Evolutionary conservation across 2,888 invertebrate species (phyloP).

Genomic region (Parnassius apollo): DNA sequence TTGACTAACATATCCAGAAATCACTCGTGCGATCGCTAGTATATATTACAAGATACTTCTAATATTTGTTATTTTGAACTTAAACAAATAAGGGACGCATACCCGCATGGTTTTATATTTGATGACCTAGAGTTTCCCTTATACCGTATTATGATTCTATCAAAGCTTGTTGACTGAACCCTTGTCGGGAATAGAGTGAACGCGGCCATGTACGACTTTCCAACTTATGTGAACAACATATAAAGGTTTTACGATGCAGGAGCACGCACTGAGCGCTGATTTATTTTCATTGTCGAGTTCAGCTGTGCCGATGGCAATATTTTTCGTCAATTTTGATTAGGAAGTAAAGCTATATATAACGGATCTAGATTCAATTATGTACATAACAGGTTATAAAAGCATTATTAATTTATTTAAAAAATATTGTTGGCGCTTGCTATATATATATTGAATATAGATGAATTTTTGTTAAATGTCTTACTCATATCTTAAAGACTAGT

Average conservation of each 20-base stretch:
- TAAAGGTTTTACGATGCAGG: constrained; percentile 58
- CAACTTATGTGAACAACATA: constrained; percentile 43
- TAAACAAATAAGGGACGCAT: constrained; percentile 57
- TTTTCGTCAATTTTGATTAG: constrained; percentile 47
- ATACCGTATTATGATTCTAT: constrained; percentile 55
- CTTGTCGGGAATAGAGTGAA: constrained; percentile 47
- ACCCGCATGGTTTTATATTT: constrained; percentile 61
- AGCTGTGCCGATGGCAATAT: constrained; percentile 46
- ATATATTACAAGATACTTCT: too few species aligned
- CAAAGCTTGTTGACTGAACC: constrained; percentile 67
- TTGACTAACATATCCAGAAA: too few species aligned
- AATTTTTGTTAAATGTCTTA: too few species aligned
- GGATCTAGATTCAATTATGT: too few species aligned
- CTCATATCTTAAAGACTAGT: background rate
- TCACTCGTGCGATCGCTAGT: too few species aligned
- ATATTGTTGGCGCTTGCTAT: too few species aligned
- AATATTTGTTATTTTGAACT: constrained; percentile 38
- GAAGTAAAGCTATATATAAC: constrained; percentile 3
- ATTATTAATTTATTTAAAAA: too few species aligned
- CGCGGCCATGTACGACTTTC: constrained; percentile 44
- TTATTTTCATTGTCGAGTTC: constrained; percentile 62
- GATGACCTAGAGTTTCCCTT: constrained; percentile 57
- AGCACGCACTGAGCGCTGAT: constrained; percentile 51
- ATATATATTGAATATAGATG: too few species aligned
- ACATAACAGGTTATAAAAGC: too few species aligned